Percentiles rank a stretch among this genome's conserved stretches.
Conservation (phyloP, 2,888 invertebrate species). For the Drosophila barbarae region DNA sequence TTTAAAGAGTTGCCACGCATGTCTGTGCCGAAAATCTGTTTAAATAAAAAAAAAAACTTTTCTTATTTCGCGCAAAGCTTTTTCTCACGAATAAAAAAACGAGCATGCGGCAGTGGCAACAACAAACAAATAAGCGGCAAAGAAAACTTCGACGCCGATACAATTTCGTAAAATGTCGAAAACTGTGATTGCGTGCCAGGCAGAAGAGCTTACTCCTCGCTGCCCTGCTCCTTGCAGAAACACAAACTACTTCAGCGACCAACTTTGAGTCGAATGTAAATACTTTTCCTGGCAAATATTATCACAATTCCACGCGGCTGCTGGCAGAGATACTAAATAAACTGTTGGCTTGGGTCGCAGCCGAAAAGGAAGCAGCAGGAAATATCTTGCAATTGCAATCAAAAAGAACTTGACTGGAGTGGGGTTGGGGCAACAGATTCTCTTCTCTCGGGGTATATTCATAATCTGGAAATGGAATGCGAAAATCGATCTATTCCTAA, state of each 20-base stretch:
- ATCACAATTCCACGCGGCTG: slow-evolving; percentile 68
- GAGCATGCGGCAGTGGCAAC: slow-evolving; percentile 39
- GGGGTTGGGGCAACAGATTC: not conserved
- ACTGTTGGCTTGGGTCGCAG: slow-evolving; percentile 34
- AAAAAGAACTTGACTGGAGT: slow-evolving; percentile 3
- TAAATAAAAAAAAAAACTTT: slow-evolving; percentile 70
- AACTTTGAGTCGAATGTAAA: slow-evolving; percentile 74
- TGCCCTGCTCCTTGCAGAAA: slow-evolving; percentile 3
- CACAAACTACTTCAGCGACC: slow-evolving; percentile 20
- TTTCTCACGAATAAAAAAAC: slow-evolving; percentile 29
- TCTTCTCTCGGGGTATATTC: not conserved
- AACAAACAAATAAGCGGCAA: slow-evolving; percentile 47
- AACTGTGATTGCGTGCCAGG: slow-evolving; percentile 66
- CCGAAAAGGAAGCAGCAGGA: slow-evolving; percentile 9
- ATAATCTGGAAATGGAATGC: slow-evolving; percentile 19
- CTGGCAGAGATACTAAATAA: slow-evolving; percentile 62
- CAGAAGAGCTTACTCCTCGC: slow-evolving; percentile 7
- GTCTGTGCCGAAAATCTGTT: slow-evolving; percentile 62
- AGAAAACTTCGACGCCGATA: slow-evolving; percentile 71
- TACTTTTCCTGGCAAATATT: slow-evolving; percentile 76
- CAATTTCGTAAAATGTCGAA: slow-evolving; percentile 72
- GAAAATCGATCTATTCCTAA: slow-evolving; percentile 1
- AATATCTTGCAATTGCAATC: slow-evolving; percentile 49
- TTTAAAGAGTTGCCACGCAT: slow-evolving; percentile 54
- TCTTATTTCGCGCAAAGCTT: slow-evolving; percentile 68